A percentile compares a stretch with the other conserved stretches of the same genome.
Conservation (phyloP, 37 sponge, comb jelly and placozoan species). For the Geodia barretti region DNA sequence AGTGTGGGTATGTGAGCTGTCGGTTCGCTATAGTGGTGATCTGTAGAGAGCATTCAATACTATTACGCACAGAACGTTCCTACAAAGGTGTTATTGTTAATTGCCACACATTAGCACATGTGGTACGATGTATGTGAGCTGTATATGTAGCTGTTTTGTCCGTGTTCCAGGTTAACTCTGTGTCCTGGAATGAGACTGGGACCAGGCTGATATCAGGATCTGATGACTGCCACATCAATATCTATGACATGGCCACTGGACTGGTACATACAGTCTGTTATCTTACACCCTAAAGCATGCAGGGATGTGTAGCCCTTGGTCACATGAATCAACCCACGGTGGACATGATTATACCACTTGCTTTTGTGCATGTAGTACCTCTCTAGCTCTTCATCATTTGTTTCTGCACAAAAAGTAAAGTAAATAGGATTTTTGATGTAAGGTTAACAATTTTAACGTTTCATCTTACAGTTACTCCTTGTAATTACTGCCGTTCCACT, state of each 20-base stretch:
- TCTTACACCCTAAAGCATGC: no score
- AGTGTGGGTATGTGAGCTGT: no score
- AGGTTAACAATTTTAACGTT: no score
- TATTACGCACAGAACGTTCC: not conserved
- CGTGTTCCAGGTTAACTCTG: slow-evolving; percentile 72
- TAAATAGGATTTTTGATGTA: no score
- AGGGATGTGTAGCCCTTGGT: not conserved
- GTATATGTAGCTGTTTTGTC: not conserved
- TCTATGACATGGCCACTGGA: slow-evolving; percentile 50
- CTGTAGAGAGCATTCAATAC: no score
- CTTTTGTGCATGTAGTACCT: no score
- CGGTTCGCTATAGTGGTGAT: no score
- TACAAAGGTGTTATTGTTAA: not conserved
- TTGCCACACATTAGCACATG: not conserved
- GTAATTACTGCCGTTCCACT: no score
- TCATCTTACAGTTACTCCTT: no score
- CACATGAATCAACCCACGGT: not conserved
- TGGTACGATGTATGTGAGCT: not conserved
- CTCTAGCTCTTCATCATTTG: not conserved
- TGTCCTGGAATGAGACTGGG: slow-evolving; percentile 77
- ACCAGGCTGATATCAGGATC: slow-evolving; percentile 74
- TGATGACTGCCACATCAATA: slow-evolving; percentile 85
- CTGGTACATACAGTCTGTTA: slow-evolving; percentile 10
- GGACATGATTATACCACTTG: not conserved
- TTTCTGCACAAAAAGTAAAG: not conserved